Base-by-base conservation (phyloP, 2,797 vertebrate species). In the Bradypodion ventrale region DNA sequence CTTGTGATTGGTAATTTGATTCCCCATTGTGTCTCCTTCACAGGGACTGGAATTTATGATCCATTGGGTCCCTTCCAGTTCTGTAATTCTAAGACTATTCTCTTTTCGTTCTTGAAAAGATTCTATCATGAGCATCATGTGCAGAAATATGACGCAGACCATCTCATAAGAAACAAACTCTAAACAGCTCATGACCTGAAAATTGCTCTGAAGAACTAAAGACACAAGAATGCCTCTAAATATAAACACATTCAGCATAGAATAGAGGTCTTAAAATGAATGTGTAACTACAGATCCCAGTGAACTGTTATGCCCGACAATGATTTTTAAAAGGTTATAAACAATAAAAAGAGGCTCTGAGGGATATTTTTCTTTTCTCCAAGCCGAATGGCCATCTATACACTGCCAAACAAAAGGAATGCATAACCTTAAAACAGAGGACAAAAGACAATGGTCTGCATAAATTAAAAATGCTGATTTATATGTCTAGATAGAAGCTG, bases 171-270 rank as follows among this genome's bases (percentile, higher is more conserved):
- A 83, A 84, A 88, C 37, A 75, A 90, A 85, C 80, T 88, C 32
- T 52, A 77, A 87, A 16, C 89, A 90, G 63, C 44, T 92, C 93
- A 88, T 91, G 93, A 92, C 85, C 89, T 93, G 89, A 89, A 91
- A 95, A 92, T 70, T 85, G 74, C 56, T 89, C 82, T 90, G 79
- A 72, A 92, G 93, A 96, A 87, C 84, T 91, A 92, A 93, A 90
- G 85, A 93, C 86, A 80, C 92, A 92, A 82, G 84, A 83, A 85
- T 81, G 72, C 19, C 78, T 92, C 81, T 90, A 88, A 90, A 92
- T 92, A 5, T 46, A 78, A 92, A 77, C 87, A 52, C 83, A 92
- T 86, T 37, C 84, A 90, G 35, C 72, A 91, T 0, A 76, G 65
- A 85, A 86, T 70, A 85, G 80, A 88, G 68, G 89, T 75, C 37